These are phyloP conservation scores for Eucera pruinosa DNA, from an alignment of 2,888 invertebrate genomes.

Conservation along the genomic window DNA sequence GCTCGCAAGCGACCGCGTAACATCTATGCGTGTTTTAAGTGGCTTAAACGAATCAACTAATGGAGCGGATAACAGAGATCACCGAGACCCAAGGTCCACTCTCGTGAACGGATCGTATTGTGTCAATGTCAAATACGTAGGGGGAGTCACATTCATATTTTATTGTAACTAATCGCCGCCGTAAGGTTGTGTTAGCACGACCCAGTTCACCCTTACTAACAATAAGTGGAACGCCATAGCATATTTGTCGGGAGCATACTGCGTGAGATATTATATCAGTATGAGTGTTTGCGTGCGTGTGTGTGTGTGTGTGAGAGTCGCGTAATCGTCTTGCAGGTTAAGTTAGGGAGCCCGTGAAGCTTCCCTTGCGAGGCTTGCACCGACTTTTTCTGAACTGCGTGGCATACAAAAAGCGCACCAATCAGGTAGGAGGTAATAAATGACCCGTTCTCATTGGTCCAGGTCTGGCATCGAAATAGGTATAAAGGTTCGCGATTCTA, in stretches of 20 bases:
- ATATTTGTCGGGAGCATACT: slow-evolving; percentile 40
- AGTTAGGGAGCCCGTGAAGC: no score
- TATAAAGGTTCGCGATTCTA: no score
- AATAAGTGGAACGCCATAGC: slow-evolving; percentile 43
- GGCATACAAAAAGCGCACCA: no score
- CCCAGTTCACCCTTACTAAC: slow-evolving; percentile 37
- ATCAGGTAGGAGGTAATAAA: no score
- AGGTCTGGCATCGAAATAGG: no score
- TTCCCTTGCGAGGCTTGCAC: no score
- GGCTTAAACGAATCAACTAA: slow-evolving; percentile 61
- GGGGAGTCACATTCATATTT: slow-evolving; percentile 32
- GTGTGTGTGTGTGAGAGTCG: no score
- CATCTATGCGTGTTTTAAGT: slow-evolving; percentile 44
- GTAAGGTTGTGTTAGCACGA: slow-evolving; percentile 39
- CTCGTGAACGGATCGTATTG: slow-evolving; percentile 20
- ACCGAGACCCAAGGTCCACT: slow-evolving; percentile 22
- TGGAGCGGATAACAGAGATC: slow-evolving; percentile 34
- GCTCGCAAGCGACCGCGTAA: slow-evolving; percentile 9
- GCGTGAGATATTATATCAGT: no score
- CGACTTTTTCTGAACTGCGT: no score
- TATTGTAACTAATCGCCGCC: slow-evolving; percentile 50
- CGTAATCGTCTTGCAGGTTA: no score
- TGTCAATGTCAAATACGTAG: slow-evolving; percentile 53
- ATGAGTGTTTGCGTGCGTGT: no score
- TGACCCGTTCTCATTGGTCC: no score